These are phyloP conservation scores for Lobophora halterata DNA, from an alignment of 2,888 invertebrate genomes.

Conservation along the genomic window DNA sequence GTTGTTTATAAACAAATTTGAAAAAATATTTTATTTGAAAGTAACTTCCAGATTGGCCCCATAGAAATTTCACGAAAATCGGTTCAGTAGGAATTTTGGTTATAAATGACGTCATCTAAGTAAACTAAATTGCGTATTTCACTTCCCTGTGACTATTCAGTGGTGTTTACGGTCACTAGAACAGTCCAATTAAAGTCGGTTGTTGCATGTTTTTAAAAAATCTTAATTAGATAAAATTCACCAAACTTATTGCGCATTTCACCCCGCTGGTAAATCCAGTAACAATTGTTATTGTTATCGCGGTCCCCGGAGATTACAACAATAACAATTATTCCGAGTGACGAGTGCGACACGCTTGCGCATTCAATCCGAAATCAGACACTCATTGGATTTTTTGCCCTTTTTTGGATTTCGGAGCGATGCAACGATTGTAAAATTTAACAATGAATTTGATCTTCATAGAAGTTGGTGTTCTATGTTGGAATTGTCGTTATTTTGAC, in stretches of 20 bases:
- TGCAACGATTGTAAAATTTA: too few species aligned
- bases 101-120: too few species aligned
- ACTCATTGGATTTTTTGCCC: neutral
- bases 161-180: neutral
- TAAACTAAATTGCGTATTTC: slow-evolving; percentile 50
- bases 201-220: too few species aligned
- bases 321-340: slow-evolving; percentile 13
- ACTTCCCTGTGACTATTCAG: slow-evolving; percentile 30
- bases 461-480: too few species aligned
- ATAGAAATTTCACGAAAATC: too few species aligned
- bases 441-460: too few species aligned
- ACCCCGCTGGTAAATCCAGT: neutral
- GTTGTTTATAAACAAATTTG: too few species aligned
- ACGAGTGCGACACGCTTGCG: slow-evolving; percentile 6
- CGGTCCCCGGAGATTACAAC: slow-evolving; percentile 15
- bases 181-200: neutral
- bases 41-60: too few species aligned
- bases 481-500: too few species aligned
- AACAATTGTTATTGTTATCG: slow-evolving; percentile 17
- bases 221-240: slow-evolving; percentile 1
- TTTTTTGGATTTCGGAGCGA: too few species aligned
- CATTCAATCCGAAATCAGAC: slow-evolving; percentile 9
- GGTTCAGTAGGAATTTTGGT: too few species aligned
- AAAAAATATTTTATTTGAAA: too few species aligned
- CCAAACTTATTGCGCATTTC: slow-evolving; percentile 12